These are phyloP conservation scores for Caenorhabditis virilis DNA, from an alignment of 2,888 invertebrate genomes.

Conservation along the genomic window DNA sequence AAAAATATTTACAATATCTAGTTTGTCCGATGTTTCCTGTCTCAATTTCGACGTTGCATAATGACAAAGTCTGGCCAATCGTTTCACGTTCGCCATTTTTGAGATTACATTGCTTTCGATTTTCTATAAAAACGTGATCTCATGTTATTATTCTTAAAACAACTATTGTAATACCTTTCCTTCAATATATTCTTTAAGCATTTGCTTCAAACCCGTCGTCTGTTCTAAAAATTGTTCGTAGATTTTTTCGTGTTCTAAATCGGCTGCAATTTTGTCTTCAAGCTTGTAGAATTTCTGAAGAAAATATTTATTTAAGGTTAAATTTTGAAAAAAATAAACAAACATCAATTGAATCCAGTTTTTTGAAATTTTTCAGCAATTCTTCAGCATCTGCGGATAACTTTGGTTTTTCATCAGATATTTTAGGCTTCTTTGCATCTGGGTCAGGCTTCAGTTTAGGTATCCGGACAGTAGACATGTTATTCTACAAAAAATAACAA, in stretches of 20 bases:
- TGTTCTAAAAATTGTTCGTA: constrained; percentile 23
- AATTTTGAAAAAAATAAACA: background rate
- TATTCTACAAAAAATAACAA: no score
- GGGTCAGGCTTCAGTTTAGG: no score
- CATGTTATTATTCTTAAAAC: no score
- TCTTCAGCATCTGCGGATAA: no score
- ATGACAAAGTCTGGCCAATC: constrained; percentile 29
- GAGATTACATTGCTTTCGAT: constrained; percentile 8
- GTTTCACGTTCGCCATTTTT: constrained; percentile 27
- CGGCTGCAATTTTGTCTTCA: constrained; percentile 41
- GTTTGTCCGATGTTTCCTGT: constrained; percentile 24
- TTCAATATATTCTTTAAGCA: constrained; percentile 18
- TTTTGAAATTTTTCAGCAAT: no score
- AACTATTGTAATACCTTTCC: constrained; percentile 25
- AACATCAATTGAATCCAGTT: no score
- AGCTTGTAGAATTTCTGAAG: constrained; percentile 41
- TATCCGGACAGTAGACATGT: no score
- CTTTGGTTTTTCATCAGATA: no score
- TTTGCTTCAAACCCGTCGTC: constrained; percentile 9
- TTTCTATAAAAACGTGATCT: no score
- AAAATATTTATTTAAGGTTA: background rate
- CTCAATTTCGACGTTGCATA: constrained; percentile 40
- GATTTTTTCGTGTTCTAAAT: constrained; percentile 23
- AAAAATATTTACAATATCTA: constrained; percentile 25
- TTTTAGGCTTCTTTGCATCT: no score